Conservation (phyloP, 1,140 invertebrate genomes). For the Drosophila bocqueti region DNA sequence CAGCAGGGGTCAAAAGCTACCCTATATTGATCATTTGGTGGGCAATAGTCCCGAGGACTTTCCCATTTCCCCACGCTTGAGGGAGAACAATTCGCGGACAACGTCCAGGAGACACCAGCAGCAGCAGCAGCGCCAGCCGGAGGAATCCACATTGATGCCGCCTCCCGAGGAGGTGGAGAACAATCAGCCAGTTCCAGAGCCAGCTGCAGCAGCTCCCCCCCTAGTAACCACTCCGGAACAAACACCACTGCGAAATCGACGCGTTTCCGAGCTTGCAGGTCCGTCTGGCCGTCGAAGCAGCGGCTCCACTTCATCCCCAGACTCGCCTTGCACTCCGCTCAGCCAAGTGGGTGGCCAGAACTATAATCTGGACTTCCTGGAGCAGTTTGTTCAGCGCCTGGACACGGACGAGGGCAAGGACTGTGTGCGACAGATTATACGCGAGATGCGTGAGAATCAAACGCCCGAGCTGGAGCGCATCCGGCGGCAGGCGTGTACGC, state of each 20-base stretch:
- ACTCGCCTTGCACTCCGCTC: slow-evolving; percentile 70
- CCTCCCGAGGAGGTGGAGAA: slow-evolving; percentile 28
- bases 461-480: slow-evolving; percentile 80
- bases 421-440: slow-evolving; percentile 75
- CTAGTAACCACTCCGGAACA: slow-evolving; percentile 36
- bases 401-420: slow-evolving; percentile 66
- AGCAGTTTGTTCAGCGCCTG: slow-evolving; percentile 62
- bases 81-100: slow-evolving; percentile 41
- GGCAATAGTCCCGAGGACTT: slow-evolving; percentile 85
- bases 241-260: slow-evolving; percentile 73
- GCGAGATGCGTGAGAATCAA: slow-evolving; percentile 78
- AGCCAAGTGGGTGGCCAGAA: slow-evolving; percentile 36
- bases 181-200: slow-evolving; percentile 25
- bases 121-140: neutral
- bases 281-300: slow-evolving; percentile 28
- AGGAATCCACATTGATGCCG: slow-evolving; percentile 2
- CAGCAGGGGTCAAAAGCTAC: slow-evolving; percentile 85
- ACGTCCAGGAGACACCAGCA: slow-evolving; percentile 1
- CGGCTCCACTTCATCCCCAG: slow-evolving; percentile 17
- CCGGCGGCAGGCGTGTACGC: slow-evolving; percentile 72
- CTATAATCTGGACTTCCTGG: slow-evolving; percentile 75
- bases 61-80: slow-evolving; percentile 60
- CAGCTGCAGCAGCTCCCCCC: neutral
- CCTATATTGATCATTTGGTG: slow-evolving; percentile 88
- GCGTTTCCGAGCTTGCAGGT: slow-evolving; percentile 68